Base-by-base conservation (phyloP, 2,888 invertebrate genomes). In the Dasypolia templi region DNA sequence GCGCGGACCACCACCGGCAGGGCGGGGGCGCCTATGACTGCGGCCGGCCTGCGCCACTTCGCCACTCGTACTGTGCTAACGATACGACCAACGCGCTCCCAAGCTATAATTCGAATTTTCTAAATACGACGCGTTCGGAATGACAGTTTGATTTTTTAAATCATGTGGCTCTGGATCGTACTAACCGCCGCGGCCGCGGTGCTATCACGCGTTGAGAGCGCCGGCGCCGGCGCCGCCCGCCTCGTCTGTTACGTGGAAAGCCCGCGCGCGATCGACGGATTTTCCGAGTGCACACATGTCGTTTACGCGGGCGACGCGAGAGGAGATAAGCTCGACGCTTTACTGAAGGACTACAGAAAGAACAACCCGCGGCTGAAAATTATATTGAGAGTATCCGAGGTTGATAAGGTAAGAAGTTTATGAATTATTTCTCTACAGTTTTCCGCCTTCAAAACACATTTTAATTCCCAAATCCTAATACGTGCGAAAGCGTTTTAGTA, bases 321-420 rank as follows among this genome's bases (percentile, higher is more conserved):
- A 82, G 96, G 94, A 81, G 95, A 95, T 9, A 94, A 95, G 77
- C 93, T 96, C 68, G 95, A 95, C 44, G 86, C 87, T 42, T 72
- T 96, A 56, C 86, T 96, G 84, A 97, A 97, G 89, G 95, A 94
- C 81, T 95, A 96, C 85, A 95, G 95, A 88, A 95, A 95, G 82
- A 92, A 91, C 77, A 95, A 95, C 79, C 96, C 96, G 42, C 93
- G 95, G 73, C 91, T 96, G 84, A 97, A 97, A 92, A 94, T 97
- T 82, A 91, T 97, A 80, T 89, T 97, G 80, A 96, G 96, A 75
- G 96, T 97, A 68, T 93, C 94, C 82, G 97, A 97, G 79, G 95
- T 94, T 79, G 97, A 97, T 89, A 96, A 97, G 97, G 97, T 97
- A 93, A 91, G 94, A 83, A 68, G 77, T 29, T 64, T 35, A 32